Evolutionary conservation across 2,113 vertebrate species (phyloP), one percentile per base, ranked within the genome.

Genomic region (Paratilapia polleni): DNA sequence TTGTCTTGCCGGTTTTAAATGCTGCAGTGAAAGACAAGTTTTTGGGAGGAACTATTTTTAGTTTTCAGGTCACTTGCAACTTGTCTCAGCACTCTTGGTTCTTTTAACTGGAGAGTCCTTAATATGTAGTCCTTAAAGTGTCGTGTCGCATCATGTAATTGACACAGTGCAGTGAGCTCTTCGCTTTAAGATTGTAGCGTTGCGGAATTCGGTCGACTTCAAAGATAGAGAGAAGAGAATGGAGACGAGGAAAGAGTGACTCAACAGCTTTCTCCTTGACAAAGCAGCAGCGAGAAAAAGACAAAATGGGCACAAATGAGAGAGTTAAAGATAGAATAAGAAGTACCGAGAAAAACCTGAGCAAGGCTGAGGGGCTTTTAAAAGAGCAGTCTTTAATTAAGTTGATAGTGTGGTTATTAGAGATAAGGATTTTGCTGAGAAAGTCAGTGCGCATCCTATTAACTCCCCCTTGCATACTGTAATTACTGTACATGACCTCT

Each of bases 381-480:
- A 87, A 85, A 85, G 84, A 84, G 47, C 64, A 3, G 8, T 28
- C 79, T 93, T 93, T 94, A 93, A 95, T 95, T 94, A 93, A 92
- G 80, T 87, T 76, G 81, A 92, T 92, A 90, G 89, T 76, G 80
- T 85, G 91, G 87, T 92, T 93, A 92, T 93, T 92, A 91, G 82
- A 38, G 88, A 93, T 93, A 92, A 92, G 91, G 87, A 83, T 93
- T 86, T 87, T 83, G 80, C 83, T 82, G 62, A 79, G 87, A 82
- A 89, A 90, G 82, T 78, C 76, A 47, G 59, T 47, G 77, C 4
- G 26, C 57, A 49, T 84, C 81, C 70, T 87, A 88, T 92, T 88
- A 86, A 78, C 78, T 70, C 61, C 61, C 60, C 12, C 14, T 14
- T 64, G 52, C 75, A 38, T 87, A 84, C 88, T 90, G 85, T 92